These are phyloP conservation scores for Lymantria dispar DNA, from an alignment of 2,888 invertebrate genomes.

Conservation along the genomic window DNA sequence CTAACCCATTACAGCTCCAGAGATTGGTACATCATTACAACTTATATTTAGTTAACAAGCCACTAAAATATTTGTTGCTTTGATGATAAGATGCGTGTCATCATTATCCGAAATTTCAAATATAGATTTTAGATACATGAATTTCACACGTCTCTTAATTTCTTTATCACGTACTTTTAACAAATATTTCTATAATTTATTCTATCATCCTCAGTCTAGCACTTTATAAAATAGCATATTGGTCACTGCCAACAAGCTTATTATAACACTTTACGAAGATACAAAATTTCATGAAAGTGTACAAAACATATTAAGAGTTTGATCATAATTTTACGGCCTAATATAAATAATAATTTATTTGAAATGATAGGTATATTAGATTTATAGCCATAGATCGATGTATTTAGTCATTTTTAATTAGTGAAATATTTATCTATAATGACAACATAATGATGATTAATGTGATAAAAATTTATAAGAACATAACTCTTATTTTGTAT, in stretches of 20 bases:
- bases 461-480: no score
- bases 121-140: conserved; percentile 14
- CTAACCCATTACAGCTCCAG: conserved; percentile 9
- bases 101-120: conserved; percentile 21
- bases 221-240: conserved; percentile 26
- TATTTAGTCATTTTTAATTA: no score
- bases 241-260: conserved; percentile 15
- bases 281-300: background rate
- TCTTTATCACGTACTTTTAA: conserved; percentile 29
- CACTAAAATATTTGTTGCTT: conserved; percentile 21
- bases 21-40: conserved; percentile 11
- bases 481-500: no score
- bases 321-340: background rate
- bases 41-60: conserved; percentile 27
- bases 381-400: no score
- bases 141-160: conserved; percentile 24
- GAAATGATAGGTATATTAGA: no score
- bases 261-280: background rate
- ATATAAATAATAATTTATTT: no score
- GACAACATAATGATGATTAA: no score
- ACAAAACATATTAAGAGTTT: background rate
- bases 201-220: conserved; percentile 14
- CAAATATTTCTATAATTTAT: conserved; percentile 16
- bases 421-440: no score
- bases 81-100: conserved; percentile 25